Evolutionary conservation across 2,113 vertebrate species (phyloP), one percentile per base, ranked within the genome.

Genomic region (Corvus moneduloides): DNA sequence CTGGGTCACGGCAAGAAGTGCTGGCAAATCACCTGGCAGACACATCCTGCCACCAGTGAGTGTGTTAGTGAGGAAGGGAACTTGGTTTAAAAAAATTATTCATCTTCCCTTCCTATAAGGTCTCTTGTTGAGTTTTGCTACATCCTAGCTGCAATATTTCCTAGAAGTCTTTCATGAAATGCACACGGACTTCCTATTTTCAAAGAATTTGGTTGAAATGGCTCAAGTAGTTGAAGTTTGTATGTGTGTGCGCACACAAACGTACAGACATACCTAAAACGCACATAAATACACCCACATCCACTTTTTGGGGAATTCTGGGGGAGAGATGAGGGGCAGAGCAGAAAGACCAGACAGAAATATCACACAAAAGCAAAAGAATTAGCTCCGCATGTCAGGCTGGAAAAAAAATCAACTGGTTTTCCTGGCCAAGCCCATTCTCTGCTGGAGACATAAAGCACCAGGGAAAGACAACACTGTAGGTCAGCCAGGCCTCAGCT

Each of bases 221-320:
- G 39, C 48, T 87, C 44, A 66, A 68, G 41, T 9, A 54, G 46
- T 35, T 73, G 39, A 59, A 48, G 27, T 64, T 20, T 62, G 21
- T 10, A 1, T 3, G 7, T 28, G 16, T 14, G 2, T 37, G 28
- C 9, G 4, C 7, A 17, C 19, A 33, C 7, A 27, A 13, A 17
- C 3, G 49, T 0, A 46, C 0, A 58, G 3, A 35, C 3, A 56
- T 1, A 27, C 5, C 43, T 3, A 33, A 78, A 87, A 19, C 6
- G 8, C 32, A 62, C 4, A 23, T 5, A 49, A 10, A 68, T 4
- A 58, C 9, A 74, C 9, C 37, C 52, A 33, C 17, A 14, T 5
- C 10, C 2, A 4, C 13, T 44, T 71, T 48, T 35, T 3, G 30
- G 74, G 68, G 51, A 84, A 35, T 9, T 26, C 19, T 76, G n/a